phyloP scores from a whole-genome alignment of 2,888 invertebrate species.

The Cephalotes varians region DNA sequence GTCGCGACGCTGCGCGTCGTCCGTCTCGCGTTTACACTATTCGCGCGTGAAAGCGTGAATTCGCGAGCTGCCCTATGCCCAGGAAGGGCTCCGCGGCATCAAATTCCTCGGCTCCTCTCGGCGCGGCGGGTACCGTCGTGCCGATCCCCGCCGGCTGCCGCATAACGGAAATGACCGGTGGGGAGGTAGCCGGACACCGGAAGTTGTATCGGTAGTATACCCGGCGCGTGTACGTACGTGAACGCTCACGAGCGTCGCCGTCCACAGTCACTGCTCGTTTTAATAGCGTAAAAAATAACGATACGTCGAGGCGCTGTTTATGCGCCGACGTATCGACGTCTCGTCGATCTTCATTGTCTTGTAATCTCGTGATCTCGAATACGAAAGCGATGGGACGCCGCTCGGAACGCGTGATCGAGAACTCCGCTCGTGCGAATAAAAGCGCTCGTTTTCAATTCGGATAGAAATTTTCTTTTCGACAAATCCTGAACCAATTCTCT shows the following conservation, averaged over 20 bases:
- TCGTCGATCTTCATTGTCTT: not conserved
- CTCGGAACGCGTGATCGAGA: not conserved
- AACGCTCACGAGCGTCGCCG: constrained; percentile 54
- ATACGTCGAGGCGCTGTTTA: constrained; percentile 14
- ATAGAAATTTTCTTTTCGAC: not conserved
- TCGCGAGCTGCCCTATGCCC: not conserved
- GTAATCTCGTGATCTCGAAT: not conserved
- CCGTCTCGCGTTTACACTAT: not conserved
- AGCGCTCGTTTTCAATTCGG: not conserved
- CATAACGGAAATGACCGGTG: constrained; percentile 75
- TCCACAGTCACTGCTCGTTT: constrained; percentile 73
- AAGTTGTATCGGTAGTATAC: constrained; percentile 82
- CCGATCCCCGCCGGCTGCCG: constrained; percentile 68
- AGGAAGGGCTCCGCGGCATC: not conserved
- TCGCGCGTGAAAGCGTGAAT: not conserved
- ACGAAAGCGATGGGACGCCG: not conserved
- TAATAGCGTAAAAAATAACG: constrained; percentile 70
- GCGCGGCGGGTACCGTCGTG: constrained; percentile 63
- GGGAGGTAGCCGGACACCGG: constrained; percentile 80
- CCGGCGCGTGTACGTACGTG: constrained; percentile 76
- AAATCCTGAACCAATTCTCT: not conserved
- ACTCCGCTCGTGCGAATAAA: not conserved
- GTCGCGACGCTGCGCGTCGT: not conserved
- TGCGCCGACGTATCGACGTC: not conserved
- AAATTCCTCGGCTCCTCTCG: constrained; percentile 28